Conservation (phyloP, 2,888 invertebrate genomes). For the Amphipoea lucens region DNA sequence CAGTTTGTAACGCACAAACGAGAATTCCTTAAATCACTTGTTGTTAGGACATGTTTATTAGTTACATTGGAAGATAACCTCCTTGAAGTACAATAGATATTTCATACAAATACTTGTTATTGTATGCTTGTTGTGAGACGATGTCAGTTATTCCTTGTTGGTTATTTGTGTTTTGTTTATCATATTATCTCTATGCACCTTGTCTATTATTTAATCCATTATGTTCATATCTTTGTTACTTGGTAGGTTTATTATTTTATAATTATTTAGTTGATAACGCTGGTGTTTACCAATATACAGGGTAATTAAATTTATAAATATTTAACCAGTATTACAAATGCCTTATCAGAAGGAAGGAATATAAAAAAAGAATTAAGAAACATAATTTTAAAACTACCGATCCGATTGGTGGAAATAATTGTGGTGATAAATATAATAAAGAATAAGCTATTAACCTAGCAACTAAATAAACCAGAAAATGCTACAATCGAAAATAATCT, state of each 20-base stretch:
- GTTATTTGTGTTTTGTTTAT: slow-evolving; percentile 44
- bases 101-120: slow-evolving; percentile 46
- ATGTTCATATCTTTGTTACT: slow-evolving; percentile 8
- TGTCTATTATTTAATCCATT: slow-evolving; percentile 1
- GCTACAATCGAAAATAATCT: neutral
- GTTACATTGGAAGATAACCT: slow-evolving; percentile 54
- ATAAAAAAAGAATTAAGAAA: neutral
- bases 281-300: no score
- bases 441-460: neutral
- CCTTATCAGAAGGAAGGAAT: neutral
- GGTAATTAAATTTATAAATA: neutral
- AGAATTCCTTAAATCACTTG: slow-evolving; percentile 29
- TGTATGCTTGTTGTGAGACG: slow-evolving; percentile 53
- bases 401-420: neutral
- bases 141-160: slow-evolving; percentile 50
- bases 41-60: slow-evolving; percentile 48
- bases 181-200: slow-evolving; percentile 21
- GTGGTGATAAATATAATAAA: neutral
- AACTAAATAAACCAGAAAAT: slow-evolving; percentile 1
- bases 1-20: neutral
- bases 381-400: neutral
- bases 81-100: slow-evolving; percentile 48
- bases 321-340: neutral
- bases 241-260: neutral
- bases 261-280: neutral